These are phyloP conservation scores for Scomberomorus guttatus DNA, from an alignment of 2,797 vertebrate species.

Conservation along the genomic window DNA sequence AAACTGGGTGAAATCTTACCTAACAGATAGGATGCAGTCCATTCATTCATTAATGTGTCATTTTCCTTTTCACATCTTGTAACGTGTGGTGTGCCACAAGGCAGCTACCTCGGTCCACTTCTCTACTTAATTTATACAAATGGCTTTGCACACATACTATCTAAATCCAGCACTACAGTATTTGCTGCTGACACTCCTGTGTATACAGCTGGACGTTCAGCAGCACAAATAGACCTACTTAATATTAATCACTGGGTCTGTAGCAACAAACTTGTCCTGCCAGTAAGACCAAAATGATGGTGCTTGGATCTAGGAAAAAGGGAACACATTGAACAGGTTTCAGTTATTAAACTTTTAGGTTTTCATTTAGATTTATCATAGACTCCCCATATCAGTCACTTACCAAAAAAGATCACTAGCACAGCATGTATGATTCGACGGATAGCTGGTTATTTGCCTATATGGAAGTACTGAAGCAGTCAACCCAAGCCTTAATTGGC, in stretches of 20 bases:
- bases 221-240: not conserved
- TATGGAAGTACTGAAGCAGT: no score
- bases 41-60: not conserved
- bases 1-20: not conserved
- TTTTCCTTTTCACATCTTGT: not conserved
- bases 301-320: not conserved
- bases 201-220: not conserved
- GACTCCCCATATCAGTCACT: no score
- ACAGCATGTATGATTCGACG: no score
- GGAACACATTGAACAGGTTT: no score
- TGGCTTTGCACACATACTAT: slow-evolving; percentile 4
- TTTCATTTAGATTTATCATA: no score
- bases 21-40: not conserved
- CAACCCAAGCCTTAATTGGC: no score
- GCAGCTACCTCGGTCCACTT: no score
- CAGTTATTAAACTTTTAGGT: no score
- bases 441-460: not conserved
- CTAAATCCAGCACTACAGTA: not conserved
- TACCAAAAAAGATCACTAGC: no score
- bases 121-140: slow-evolving; percentile 17
- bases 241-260: not conserved
- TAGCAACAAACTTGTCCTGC: not conserved
- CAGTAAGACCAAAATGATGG: not conserved
- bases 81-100: not conserved
- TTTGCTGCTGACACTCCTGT: slow-evolving; percentile 9